Evolutionary conservation across 2,113 vertebrate species (phyloP).

Genomic region (Amazona guildingii): DNA sequence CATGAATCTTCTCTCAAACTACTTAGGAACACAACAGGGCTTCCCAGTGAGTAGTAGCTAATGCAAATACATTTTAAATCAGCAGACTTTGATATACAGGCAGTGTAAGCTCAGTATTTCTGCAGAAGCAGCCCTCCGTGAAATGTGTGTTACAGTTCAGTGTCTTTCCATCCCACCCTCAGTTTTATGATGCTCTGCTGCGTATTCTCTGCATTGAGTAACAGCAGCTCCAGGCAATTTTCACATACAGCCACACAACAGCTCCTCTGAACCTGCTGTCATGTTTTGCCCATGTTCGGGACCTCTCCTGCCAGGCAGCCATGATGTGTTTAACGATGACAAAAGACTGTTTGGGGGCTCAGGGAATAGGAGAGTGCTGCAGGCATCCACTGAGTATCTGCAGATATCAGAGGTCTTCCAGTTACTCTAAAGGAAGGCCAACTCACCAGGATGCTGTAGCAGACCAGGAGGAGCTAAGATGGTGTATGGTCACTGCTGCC

Average conservation of each 20-base stretch:
- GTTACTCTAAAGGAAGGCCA: rapidly evolving
- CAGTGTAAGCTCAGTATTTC: neutral
- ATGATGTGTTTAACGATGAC: rapidly evolving
- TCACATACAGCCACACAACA: rapidly evolving
- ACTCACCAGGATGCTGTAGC: neutral
- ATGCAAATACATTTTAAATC: neutral
- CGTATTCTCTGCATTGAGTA: rapidly evolving
- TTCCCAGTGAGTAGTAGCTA: neutral
- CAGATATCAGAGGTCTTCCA: neutral
- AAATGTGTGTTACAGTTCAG: rapidly evolving
- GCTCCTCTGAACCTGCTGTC: neutral
- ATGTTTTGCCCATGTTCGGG: rapidly evolving
- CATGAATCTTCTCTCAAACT: neutral
- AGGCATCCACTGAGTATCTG: neutral
- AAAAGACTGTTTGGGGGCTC: rapidly evolving
- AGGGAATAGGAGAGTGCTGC: neutral
- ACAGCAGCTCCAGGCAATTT: neutral
- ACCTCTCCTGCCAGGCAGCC: neutral
- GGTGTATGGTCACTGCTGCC: neutral
- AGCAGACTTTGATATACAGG: rapidly evolving
- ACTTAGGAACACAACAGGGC: neutral
- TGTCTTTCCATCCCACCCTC: rapidly evolving
- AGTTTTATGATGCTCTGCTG: no score
- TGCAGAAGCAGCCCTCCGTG: neutral
- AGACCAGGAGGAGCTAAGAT: neutral